These are phyloP conservation scores for Caranx ignobilis DNA, from an alignment of 2,113 vertebrate species.

Conservation along the genomic window DNA sequence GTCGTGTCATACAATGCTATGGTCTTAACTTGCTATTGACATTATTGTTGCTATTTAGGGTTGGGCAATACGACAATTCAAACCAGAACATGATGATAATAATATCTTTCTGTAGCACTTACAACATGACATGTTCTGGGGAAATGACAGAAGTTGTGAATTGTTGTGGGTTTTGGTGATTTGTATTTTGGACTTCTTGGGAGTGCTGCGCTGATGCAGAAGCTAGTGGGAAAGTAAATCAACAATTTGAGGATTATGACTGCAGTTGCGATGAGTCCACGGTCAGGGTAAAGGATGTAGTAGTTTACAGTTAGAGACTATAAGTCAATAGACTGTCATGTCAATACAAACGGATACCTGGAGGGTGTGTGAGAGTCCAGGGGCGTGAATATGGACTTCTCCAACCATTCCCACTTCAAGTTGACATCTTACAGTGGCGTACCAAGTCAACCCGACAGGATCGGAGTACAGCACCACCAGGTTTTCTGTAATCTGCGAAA, in stretches of 20 bases:
- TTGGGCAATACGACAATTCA: background rate
- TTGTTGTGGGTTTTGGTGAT: background rate
- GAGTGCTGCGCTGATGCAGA: background rate
- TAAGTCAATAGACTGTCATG: background rate
- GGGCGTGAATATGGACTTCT: background rate
- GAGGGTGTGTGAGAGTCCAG: background rate
- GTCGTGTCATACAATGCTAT: background rate
- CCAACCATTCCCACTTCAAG: background rate
- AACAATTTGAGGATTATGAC: background rate
- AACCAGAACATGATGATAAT: background rate
- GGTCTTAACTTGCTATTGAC: background rate
- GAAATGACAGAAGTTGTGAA: background rate
- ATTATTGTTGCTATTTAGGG: background rate
- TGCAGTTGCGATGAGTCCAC: background rate
- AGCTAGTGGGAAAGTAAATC: background rate
- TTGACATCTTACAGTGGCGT: background rate
- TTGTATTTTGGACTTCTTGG: background rate
- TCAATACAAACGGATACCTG: background rate
- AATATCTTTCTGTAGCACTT: background rate
- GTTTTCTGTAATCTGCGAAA: slow-evolving; percentile 76
- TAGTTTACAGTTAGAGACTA: background rate
- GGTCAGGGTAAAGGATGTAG: background rate
- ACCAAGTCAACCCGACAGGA: slow-evolving; percentile 46
- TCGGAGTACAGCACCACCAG: slow-evolving; percentile 46
- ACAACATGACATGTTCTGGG: background rate